phyloP scores from a whole-genome alignment of 2,888 invertebrate species.

The Athetis lepigone region DNA sequence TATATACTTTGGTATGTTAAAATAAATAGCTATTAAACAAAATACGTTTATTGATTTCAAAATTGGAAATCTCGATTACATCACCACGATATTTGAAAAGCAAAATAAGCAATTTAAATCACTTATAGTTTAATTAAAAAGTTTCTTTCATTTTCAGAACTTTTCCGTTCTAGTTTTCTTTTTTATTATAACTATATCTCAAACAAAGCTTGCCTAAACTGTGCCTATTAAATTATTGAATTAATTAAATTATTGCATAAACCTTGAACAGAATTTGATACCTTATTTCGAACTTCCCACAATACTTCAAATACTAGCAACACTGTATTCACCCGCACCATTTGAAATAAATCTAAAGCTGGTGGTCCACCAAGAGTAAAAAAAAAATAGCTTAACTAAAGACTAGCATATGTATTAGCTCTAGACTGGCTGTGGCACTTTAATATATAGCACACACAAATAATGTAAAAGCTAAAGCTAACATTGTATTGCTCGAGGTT shows the following conservation, averaged over 20 bases:
- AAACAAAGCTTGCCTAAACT: conserved; percentile 2
- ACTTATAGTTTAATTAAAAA: background rate
- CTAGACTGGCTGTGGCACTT: no score
- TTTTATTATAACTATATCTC: background rate
- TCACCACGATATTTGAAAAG: background rate
- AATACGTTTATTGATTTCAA: background rate
- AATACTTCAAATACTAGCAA: conserved; percentile 40
- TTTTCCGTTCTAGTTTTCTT: background rate
- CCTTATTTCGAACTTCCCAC: conserved; percentile 36
- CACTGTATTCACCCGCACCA: conserved; percentile 23
- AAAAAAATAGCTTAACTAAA: no score
- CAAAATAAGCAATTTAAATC: background rate
- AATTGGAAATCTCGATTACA: background rate
- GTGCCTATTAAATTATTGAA: conserved; percentile 28
- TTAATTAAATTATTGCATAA: conserved; percentile 37
- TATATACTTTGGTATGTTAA: no score
- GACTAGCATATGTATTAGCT: no score
- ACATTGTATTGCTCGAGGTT: no score
- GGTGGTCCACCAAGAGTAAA: background rate
- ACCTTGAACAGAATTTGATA: conserved; percentile 43
- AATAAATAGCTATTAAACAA: no score
- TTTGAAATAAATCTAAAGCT: conserved; percentile 19
- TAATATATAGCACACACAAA: no score
- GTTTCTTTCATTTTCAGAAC: background rate
- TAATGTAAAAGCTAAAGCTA: no score